These are phyloP conservation scores for Podocnemis expansa DNA, from an alignment of 2,113 vertebrate species.

Conservation along the genomic window DNA sequence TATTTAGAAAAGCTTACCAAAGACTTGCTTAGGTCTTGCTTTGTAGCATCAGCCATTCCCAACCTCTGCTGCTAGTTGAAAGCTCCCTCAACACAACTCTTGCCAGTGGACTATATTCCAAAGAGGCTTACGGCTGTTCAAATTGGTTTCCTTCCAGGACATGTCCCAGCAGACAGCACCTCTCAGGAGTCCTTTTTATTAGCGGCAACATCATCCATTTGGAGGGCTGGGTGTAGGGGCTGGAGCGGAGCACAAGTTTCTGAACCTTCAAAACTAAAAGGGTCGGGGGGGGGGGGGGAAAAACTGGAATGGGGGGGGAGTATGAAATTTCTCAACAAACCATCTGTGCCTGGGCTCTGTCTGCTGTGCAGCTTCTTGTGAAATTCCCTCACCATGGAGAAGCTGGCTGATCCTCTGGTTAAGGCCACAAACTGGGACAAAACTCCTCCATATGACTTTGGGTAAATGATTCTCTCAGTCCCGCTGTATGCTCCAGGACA, in stretches of 20 bases:
- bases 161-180: neutral
- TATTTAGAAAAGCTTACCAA: neutral
- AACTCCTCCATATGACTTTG: neutral
- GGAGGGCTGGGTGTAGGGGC: neutral
- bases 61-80: too few species aligned
- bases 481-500: neutral
- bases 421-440: too few species aligned
- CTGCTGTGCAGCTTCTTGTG: neutral
- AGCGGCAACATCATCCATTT: neutral
- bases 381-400: too few species aligned
- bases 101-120: neutral
- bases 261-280: neutral
- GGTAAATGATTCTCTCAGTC: neutral
- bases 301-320: neutral
- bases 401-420: too few species aligned
- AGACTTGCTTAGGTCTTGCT: too few species aligned
- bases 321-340: neutral
- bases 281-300: fast-evolving
- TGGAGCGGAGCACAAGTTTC: neutral
- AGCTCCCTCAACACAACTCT: neutral
- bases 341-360: neutral
- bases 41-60: too few species aligned
- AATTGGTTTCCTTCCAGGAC: neutral
- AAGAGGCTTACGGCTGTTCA: neutral
- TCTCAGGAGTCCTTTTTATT: neutral